A percentile compares a stretch with the other conserved stretches of the same genome.
Evolutionary conservation across 2,888 invertebrate genomes (phyloP).

Genomic region (Acanthosepion esculentum): DNA sequence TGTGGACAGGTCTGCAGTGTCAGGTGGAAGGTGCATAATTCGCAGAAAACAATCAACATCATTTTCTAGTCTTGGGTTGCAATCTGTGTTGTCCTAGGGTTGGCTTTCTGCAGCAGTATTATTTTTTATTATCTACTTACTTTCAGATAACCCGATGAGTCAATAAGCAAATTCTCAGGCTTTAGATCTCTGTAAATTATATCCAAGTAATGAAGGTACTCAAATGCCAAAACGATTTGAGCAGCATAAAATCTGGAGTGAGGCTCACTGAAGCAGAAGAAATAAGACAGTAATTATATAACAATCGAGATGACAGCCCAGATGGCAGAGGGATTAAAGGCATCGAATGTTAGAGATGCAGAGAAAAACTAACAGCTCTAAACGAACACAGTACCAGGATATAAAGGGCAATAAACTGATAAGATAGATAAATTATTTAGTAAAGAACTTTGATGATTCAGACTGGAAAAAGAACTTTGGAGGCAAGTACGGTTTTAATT

Average conservation of each 20-base stretch:
- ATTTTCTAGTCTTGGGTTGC: background rate
- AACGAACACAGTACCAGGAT: background rate
- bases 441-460: background rate
- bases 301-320: conserved; percentile 34
- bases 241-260: conserved; percentile 99
- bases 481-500: background rate
- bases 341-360: background rate
- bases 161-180: conserved; percentile 97
- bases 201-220: conserved; percentile 99
- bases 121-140: conserved; percentile 65
- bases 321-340: background rate
- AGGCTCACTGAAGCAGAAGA: conserved; percentile 86
- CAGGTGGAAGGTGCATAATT: conserved; percentile 12
- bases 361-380: background rate
- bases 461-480: background rate
- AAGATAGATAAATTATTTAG: background rate
- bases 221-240: conserved; percentile 99
- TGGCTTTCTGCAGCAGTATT: conserved; percentile 6
- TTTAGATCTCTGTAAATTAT: conserved; percentile 99
- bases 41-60: conserved; percentile 6
- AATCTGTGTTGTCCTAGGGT: conserved; percentile 33
- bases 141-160: conserved; percentile 79
- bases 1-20: background rate
- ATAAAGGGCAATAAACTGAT: background rate
- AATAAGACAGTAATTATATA: conserved; percentile 52